phyloP scores from a whole-genome alignment of 2,888 invertebrate species.

The Malthinus flaveolus region DNA sequence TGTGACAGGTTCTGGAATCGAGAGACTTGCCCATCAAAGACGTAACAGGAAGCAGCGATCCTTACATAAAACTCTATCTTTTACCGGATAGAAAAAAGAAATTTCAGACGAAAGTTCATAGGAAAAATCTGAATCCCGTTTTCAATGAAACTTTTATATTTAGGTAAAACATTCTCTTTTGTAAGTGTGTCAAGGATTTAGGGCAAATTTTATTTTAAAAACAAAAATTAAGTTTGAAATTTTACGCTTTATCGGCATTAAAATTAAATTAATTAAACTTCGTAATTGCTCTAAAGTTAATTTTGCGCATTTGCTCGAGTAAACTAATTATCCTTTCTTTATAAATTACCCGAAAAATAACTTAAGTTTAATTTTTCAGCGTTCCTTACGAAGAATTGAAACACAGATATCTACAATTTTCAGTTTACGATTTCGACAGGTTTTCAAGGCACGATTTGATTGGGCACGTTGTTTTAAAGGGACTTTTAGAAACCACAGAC shows the following conservation, averaged over 20 bases:
- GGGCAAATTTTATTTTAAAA: background rate
- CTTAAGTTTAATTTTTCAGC: slow-evolving; percentile 57
- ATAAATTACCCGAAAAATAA: background rate
- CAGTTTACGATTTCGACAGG: slow-evolving; percentile 86
- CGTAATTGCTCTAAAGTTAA: background rate
- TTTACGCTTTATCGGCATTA: too few relatives aligned
- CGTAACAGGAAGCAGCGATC: slow-evolving; percentile 82
- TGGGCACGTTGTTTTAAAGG: slow-evolving; percentile 81
- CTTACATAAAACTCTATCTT: slow-evolving; percentile 84
- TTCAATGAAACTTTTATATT: slow-evolving; percentile 86
- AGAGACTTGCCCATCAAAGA: slow-evolving; percentile 82
- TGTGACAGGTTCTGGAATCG: slow-evolving; percentile 69
- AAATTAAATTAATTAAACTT: too few relatives aligned
- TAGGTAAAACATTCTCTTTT: slow-evolving; percentile 57
- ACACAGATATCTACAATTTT: slow-evolving; percentile 79
- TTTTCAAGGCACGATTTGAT: slow-evolving; percentile 87
- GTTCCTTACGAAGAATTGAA: slow-evolving; percentile 76
- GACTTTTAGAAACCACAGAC: slow-evolving; percentile 76
- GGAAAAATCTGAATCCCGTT: slow-evolving; percentile 78
- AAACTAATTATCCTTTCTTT: background rate
- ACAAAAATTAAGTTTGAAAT: background rate
- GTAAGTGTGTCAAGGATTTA: background rate
- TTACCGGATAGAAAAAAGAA: slow-evolving; percentile 85
- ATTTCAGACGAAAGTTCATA: slow-evolving; percentile 81
- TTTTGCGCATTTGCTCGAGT: background rate